Evolutionary conservation across 2,888 invertebrate genomes (phyloP).

Genomic region (Acanthococcus lagerstroemiae): DNA sequence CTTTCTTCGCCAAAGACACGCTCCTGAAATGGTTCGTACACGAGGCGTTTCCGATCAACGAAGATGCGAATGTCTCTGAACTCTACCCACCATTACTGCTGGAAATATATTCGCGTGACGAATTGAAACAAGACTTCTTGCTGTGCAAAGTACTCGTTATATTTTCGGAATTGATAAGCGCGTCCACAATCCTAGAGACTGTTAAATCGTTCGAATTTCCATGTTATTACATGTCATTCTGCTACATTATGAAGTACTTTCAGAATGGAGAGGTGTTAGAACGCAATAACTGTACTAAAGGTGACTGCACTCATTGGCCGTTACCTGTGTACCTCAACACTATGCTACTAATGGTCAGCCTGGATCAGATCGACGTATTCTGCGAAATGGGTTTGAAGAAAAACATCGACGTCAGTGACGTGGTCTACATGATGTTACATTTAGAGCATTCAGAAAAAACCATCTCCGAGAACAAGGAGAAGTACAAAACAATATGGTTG

Average conservation of each 20-base stretch:
- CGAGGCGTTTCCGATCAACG: not conserved
- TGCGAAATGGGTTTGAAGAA: slow-evolving; percentile 37
- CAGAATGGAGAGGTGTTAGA: slow-evolving; percentile 39
- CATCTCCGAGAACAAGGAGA: slow-evolving; percentile 30
- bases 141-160: slow-evolving; percentile 41
- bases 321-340: slow-evolving; percentile 39
- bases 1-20: not conserved
- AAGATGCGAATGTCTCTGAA: not conserved
- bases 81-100: slow-evolving; percentile 6
- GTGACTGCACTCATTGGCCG: slow-evolving; percentile 34
- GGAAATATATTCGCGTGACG: slow-evolving; percentile 6
- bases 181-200: slow-evolving; percentile 36
- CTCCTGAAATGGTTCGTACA: slow-evolving; percentile 12
- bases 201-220: slow-evolving; percentile 35
- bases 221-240: slow-evolving; percentile 39
- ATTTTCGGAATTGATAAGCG: slow-evolving; percentile 39
- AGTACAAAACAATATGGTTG: slow-evolving; percentile 33
- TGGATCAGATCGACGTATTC: slow-evolving; percentile 38
- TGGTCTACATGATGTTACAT: slow-evolving; percentile 16
- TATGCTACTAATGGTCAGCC: slow-evolving; percentile 38
- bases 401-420: slow-evolving; percentile 31
- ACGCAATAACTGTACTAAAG: slow-evolving; percentile 32
- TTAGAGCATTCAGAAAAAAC: slow-evolving; percentile 1
- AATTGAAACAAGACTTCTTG: slow-evolving; percentile 15
- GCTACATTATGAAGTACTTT: slow-evolving; percentile 38